phyloP scores from a whole-genome alignment of 2,888 invertebrate species.

The Caenorhabditis sp. region DNA sequence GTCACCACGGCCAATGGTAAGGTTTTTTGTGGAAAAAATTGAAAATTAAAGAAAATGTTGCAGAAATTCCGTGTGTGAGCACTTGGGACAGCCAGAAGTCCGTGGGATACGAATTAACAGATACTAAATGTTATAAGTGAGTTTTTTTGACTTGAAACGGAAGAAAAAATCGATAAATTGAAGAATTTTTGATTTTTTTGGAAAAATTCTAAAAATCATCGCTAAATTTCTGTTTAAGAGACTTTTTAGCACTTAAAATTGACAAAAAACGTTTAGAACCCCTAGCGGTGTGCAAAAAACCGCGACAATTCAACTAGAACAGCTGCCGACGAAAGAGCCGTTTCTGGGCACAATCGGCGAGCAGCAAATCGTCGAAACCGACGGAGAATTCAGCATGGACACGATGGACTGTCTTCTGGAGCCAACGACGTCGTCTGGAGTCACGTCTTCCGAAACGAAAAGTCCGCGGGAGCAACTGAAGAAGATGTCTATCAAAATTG shows the following conservation, averaged over 20 bases:
- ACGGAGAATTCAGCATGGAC: constrained; percentile 44
- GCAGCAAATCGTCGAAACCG: constrained; percentile 45
- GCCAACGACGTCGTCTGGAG: constrained; percentile 15
- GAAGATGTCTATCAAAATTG: constrained; percentile 65
- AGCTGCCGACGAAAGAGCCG: neutral
- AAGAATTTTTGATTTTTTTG: no score
- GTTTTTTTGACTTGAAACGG: constrained; percentile 1
- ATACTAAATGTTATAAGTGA: constrained; percentile 65
- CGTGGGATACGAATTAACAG: constrained; percentile 48
- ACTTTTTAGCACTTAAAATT: no score
- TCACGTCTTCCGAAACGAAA: neutral
- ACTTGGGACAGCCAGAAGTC: constrained; percentile 22
- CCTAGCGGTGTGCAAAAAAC: constrained; percentile 64
- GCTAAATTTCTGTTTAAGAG: no score
- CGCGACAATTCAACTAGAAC: constrained; percentile 48
- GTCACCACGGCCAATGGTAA: constrained; percentile 37
- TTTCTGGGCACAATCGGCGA: neutral
- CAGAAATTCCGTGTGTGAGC: neutral
- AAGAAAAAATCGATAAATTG: no score
- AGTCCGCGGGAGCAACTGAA: constrained; percentile 31
- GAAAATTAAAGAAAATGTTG: no score
- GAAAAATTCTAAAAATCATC: no score
- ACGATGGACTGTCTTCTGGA: constrained; percentile 16
- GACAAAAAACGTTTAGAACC: no score
- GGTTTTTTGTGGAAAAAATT: neutral